phyloP scores from a whole-genome alignment of 2,113 vertebrate genomes.

The Halichoeres trimaculatus region DNA sequence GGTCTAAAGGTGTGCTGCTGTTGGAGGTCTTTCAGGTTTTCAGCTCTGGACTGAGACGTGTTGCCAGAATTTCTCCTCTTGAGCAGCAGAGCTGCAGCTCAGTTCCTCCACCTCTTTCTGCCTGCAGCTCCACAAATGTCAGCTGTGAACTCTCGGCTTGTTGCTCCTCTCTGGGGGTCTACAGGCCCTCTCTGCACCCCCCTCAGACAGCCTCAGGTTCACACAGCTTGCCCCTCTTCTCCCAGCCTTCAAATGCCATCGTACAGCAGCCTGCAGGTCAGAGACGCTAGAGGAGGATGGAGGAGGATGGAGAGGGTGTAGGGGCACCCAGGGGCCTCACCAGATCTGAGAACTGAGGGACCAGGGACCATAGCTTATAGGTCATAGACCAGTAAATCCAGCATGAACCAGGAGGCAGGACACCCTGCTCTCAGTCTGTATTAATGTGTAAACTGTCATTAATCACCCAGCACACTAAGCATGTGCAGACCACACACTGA shows the following conservation, averaged over 20 bases:
- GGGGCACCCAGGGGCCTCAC: conserved; percentile 7
- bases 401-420: no score
- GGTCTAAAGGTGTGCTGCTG: no score
- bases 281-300: conserved; percentile 6
- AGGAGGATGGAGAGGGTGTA: conserved; percentile 48
- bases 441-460: no score
- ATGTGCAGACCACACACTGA: no score
- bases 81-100: no score
- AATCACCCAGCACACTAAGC: no score
- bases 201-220: conserved; percentile 42
- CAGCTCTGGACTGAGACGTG: not conserved
- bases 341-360: not conserved
- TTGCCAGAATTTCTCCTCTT: not conserved
- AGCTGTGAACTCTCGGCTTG: conserved; percentile 27
- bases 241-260: conserved; percentile 71
- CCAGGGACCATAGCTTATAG: no score
- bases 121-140: conserved; percentile 58
- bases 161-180: conserved; percentile 47
- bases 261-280: conserved; percentile 52
- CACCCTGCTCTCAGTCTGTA: no score
- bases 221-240: conserved; percentile 48
- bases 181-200: conserved; percentile 45
- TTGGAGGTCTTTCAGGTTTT: no score
- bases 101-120: conserved; percentile 10
- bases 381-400: no score